Evolutionary conservation across 2,113 vertebrate genomes (phyloP), one percentile per base, ranked within the genome.

Genomic region (Aegithalos caudatus): DNA sequence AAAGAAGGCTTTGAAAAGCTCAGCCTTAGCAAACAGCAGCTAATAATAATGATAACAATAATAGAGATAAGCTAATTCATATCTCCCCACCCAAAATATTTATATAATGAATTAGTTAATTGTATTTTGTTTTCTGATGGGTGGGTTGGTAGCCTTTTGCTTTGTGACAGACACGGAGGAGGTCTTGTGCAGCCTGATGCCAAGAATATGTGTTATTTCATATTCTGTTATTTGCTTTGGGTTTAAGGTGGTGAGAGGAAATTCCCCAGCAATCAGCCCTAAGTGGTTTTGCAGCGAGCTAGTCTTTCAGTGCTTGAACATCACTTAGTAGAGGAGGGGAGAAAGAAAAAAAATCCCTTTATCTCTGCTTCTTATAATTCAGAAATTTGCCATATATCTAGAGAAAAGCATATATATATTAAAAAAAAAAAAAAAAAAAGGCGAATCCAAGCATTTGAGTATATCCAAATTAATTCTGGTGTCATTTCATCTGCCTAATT

Each of bases 201-300:
- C 86, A 94, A 64, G 80, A 95, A 61, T 86, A 90, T 78, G 64
- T 78, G 61, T 91, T 95, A 84, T 81, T 95, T 95, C 88, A 71
- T 86, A 94, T 94, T 84, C 65, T 84, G 56, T 84, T 93, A 86
- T 88, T 95, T 97, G 88, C 88, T 93, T 72, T 89, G 60, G 65
- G 83, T 91, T 92, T 86, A 81, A 96, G 56, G 88, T 94, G 88
- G 64, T 71, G 77, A 95, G 86, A 92, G 70, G n/a, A 67, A 94
- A 86, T 92, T 92, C 83, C 51, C 72, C 77, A 78, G 64, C 80
- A 81, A 89, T 69, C 58, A 80, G 37, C 56, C 38, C 9, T 88
- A 67, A 94, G 44, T 78, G 64, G 60, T 70, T 91, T 84, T 78
- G 37, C 72, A 74, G 72, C 2, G 14, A 95, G 14, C 33, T 64